A percentile compares a stretch with the other conserved stretches of the same genome.
Conservation (phyloP, 2,113 vertebrate genomes). For the Origma solitaria region DNA sequence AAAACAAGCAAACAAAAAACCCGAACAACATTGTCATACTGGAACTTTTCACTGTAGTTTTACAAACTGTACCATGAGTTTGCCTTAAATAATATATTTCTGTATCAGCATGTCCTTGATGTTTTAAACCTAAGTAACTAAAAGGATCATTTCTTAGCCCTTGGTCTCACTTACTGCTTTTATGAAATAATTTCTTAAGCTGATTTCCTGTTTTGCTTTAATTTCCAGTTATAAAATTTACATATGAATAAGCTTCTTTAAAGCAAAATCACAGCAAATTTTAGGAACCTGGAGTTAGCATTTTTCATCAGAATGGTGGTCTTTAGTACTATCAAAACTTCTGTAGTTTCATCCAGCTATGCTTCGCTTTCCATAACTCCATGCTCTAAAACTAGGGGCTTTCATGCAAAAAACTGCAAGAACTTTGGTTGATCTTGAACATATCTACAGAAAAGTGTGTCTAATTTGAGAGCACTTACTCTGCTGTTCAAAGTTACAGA, state of each 20-base stretch:
- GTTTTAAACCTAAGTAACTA: neutral
- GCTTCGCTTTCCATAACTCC: neutral
- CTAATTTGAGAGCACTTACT: neutral
- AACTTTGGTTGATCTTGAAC: neutral
- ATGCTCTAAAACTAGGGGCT: neutral
- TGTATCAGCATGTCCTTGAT: neutral
- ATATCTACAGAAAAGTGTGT: neutral
- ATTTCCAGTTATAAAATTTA: neutral
- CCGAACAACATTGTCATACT: neutral
- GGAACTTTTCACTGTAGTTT: neutral
- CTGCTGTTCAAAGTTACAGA: neutral
- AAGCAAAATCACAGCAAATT: neutral
- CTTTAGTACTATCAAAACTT: neutral
- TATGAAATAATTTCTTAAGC: neutral
- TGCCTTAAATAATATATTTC: neutral
- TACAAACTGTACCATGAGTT: neutral
- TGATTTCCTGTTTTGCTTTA: neutral
- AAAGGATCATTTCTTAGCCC: neutral
- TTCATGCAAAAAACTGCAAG: neutral
- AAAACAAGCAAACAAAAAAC: neutral
- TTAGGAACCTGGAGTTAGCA: neutral
- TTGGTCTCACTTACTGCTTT: neutral
- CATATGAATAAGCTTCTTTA: neutral
- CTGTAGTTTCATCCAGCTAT: neutral
- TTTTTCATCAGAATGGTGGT: neutral